Evolutionary conservation across 2,797 vertebrate genomes (phyloP).

Genomic region (Scolopax rusticola): DNA sequence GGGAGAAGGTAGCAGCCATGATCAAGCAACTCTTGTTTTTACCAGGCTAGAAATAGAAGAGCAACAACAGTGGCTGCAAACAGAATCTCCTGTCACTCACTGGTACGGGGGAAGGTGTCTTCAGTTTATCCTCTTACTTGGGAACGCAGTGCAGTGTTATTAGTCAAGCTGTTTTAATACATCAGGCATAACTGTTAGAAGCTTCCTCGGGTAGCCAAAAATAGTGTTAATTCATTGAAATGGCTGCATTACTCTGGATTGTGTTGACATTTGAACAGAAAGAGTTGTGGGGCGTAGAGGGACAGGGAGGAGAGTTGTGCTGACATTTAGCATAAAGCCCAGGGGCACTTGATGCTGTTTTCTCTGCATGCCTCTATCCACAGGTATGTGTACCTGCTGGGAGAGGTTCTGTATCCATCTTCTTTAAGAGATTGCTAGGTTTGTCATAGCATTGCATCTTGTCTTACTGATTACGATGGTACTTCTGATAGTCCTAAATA

Average conservation of each 20-base stretch:
- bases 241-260: not conserved
- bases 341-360: not conserved
- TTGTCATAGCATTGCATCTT: not conserved
- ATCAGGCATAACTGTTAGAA: not conserved
- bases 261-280: not conserved
- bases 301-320: not conserved
- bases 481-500: not conserved
- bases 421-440: not conserved
- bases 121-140: not conserved
- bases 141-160: not conserved
- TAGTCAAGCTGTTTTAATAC: not conserved
- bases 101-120: not conserved
- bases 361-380: not conserved
- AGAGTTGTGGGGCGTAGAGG: not conserved
- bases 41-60: not conserved
- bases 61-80: not conserved
- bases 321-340: not conserved
- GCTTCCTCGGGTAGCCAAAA: not conserved
- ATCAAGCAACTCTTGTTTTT: not conserved
- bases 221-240: not conserved
- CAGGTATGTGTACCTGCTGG: not conserved
- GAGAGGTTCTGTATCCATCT: not conserved
- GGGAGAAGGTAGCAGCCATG: not conserved
- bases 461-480: not conserved
- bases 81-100: not conserved